Conservation (phyloP, 2,113 vertebrate species). For the Chamaea fasciata region DNA sequence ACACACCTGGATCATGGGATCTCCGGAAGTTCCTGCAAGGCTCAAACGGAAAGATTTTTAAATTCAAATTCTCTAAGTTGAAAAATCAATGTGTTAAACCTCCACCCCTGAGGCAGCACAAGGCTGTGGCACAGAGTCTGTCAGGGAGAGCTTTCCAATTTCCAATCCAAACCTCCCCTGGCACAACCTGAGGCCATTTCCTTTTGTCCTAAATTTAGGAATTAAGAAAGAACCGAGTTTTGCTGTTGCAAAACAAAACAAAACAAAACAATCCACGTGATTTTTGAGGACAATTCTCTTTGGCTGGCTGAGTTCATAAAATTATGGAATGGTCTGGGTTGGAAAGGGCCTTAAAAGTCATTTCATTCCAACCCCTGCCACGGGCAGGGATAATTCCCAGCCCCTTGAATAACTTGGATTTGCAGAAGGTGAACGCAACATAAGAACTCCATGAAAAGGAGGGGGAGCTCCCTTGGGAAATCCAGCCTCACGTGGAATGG, state of each 20-base stretch:
- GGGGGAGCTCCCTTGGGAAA: not conserved
- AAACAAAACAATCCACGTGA: too few relatives aligned
- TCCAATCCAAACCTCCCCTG: not conserved
- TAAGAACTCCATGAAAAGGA: not conserved
- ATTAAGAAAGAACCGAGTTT: not conserved
- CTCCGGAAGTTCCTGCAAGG: not conserved
- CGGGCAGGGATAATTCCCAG: not conserved
- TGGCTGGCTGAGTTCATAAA: not conserved
- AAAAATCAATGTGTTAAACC: not conserved
- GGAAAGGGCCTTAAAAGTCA: not conserved
- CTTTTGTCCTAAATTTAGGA: not conserved
- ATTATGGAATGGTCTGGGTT: not conserved
- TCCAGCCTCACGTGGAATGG: not conserved
- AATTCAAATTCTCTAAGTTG: rapidly evolving
- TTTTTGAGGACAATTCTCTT: not conserved
- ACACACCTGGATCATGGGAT: rapidly evolving
- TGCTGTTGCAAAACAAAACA: not conserved
- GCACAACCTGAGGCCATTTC: not conserved
- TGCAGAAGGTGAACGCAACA: not conserved
- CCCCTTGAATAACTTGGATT: not conserved
- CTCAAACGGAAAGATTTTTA: rapidly evolving
- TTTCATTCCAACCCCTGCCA: not conserved
- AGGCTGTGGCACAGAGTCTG: not conserved
- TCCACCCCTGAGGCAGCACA: rapidly evolving
- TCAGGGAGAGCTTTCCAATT: not conserved